Evolutionary conservation across 2,888 invertebrate genomes (phyloP).

Genomic region (Epinotia nisella): DNA sequence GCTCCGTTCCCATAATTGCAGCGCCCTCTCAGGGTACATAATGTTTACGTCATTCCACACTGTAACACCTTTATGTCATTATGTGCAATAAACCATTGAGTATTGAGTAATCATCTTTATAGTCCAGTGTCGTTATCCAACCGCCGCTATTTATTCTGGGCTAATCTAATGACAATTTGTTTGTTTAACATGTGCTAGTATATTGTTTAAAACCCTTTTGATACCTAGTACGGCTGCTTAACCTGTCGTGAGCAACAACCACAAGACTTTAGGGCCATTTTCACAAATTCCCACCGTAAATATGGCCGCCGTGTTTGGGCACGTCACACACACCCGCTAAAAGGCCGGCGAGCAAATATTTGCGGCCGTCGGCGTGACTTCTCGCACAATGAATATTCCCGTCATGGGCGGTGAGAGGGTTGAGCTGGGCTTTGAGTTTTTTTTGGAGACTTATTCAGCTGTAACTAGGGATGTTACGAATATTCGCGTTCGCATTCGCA

Average conservation of each 20-base stretch:
- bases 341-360: constrained; percentile 39
- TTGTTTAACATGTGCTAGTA: too few relatives aligned
- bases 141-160: too few relatives aligned
- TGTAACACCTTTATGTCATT: too few relatives aligned
- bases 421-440: not conserved
- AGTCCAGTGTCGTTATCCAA: too few relatives aligned
- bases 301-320: constrained; percentile 26
- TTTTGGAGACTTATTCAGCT: not conserved
- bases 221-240: not conserved
- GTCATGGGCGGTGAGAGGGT: not conserved
- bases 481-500: too few relatives aligned
- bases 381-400: constrained; percentile 27
- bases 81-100: too few relatives aligned
- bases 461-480: not conserved
- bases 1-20: too few relatives aligned
- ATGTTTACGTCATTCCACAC: too few relatives aligned
- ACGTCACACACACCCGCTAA: constrained; percentile 33
- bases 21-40: too few relatives aligned
- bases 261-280: not conserved
- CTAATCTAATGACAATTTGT: too few relatives aligned
- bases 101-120: too few relatives aligned
- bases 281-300: constrained; percentile 15
- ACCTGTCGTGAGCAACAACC: not conserved
- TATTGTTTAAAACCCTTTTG: too few relatives aligned
- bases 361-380: constrained; percentile 18